Conservation (phyloP, 2,797 vertebrate species). For the Lepus townsendii region DNA sequence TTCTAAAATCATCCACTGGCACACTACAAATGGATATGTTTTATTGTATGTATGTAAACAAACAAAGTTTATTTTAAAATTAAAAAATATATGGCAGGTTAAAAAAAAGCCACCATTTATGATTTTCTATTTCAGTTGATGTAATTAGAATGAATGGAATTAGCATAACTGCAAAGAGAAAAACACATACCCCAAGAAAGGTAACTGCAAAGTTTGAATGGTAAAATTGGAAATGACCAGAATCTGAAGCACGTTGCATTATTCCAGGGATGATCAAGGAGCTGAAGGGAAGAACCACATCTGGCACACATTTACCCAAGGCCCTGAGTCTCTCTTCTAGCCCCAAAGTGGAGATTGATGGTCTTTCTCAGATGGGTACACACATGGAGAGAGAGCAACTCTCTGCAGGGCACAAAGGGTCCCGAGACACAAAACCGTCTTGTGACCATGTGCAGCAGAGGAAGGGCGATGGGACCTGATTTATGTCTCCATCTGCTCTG, state of each 20-base stretch:
- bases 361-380: background rate
- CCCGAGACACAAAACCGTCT: background rate
- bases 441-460: background rate
- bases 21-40: background rate
- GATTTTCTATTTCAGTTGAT: background rate
- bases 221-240: background rate
- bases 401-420: background rate
- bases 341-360: background rate
- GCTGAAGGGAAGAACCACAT: background rate
- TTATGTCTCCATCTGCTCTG: conserved; percentile 89
- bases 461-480: conserved; percentile 79
- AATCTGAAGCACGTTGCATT: background rate
- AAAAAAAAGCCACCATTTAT: background rate
- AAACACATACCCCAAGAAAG: conserved; percentile 29
- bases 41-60: background rate
- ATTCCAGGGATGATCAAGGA: background rate
- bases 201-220: background rate
- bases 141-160: background rate
- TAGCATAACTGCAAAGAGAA: background rate
- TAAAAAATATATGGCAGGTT: conserved; percentile 1
- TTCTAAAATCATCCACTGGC: background rate
- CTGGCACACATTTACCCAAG: background rate
- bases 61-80: background rate
- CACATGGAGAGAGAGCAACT: background rate
- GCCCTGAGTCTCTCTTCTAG: background rate